These are phyloP conservation scores for Boloria euphrosyne DNA, from an alignment of 2,888 invertebrate species.

Conservation along the genomic window DNA sequence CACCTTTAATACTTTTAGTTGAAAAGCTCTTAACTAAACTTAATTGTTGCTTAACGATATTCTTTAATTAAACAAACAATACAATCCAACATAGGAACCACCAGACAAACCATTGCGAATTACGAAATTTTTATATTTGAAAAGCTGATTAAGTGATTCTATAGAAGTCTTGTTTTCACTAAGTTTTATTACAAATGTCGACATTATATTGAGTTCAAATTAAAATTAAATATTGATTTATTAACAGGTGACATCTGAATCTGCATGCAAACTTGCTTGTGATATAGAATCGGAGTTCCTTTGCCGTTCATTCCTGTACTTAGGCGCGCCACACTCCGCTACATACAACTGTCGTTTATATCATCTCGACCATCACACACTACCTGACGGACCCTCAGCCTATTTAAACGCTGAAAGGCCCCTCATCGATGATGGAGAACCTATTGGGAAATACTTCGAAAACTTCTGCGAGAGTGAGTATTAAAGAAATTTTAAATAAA, in stretches of 20 bases:
- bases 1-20: too few species aligned
- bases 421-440: conserved; percentile 94
- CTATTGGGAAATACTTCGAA: conserved; percentile 94
- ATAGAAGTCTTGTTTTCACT: too few species aligned
- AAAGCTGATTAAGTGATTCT: too few species aligned
- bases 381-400: conserved; percentile 95
- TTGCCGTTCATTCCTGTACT: conserved; percentile 92
- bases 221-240: neutral
- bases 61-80: too few species aligned
- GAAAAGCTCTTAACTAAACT: too few species aligned
- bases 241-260: conserved; percentile 89
- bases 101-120: too few species aligned
- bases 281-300: conserved; percentile 96
- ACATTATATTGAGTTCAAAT: neutral
- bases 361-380: conserved; percentile 94
- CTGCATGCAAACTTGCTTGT: conserved; percentile 94
- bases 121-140: too few species aligned
- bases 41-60: too few species aligned
- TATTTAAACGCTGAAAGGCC: conserved; percentile 95
- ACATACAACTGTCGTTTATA: conserved; percentile 96
- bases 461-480: conserved; percentile 94
- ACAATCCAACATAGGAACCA: too few species aligned
- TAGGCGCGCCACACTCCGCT: conserved; percentile 88
- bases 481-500: conserved; percentile 4
- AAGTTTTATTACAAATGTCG: neutral